Percentiles rank a stretch among this genome's conserved stretches.
Evolutionary conservation across 2,797 vertebrate genomes (phyloP).

Genomic region (Betta splendens): DNA sequence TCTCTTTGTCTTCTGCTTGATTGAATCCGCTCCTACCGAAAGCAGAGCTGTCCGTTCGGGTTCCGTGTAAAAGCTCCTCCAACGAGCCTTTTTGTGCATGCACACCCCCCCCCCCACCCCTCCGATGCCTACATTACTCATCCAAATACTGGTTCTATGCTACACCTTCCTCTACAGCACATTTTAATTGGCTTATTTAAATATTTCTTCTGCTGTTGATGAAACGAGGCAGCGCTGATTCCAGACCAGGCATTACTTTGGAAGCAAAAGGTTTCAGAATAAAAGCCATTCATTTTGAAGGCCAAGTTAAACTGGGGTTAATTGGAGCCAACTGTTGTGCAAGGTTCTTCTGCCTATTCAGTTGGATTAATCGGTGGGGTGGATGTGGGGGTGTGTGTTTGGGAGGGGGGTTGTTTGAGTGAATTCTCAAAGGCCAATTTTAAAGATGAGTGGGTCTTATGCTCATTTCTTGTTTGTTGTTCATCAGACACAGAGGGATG

Average conservation of each 20-base stretch:
- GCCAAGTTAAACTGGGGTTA: conserved; percentile 65
- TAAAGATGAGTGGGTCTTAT: conserved; percentile 33
- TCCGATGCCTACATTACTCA: conserved; percentile 12
- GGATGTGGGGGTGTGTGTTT: too few species aligned
- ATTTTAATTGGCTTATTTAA: conserved; percentile 67
- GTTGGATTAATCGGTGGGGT: conserved; percentile 33
- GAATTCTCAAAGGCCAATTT: conserved; percentile 28
- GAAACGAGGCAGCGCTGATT: conserved; percentile 43
- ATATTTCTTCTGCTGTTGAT: conserved; percentile 60
- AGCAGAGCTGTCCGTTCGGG: conserved; percentile 29
- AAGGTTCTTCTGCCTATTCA: conserved; percentile 37
- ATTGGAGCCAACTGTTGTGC: conserved; percentile 61
- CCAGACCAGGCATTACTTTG: conserved; percentile 45
- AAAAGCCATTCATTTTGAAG: conserved; percentile 67
- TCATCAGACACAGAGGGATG: conserved; percentile 28
- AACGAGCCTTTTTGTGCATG: conserved; percentile 3
- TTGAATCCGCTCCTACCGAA: conserved; percentile 41
- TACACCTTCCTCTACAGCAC: conserved; percentile 42
- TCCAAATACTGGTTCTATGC: conserved; percentile 18
- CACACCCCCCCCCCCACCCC: neutral
- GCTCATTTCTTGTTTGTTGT: conserved; percentile 18
- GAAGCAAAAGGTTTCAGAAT: conserved; percentile 49
- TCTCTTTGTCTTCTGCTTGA: conserved; percentile 50
- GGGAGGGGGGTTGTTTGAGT: conserved; percentile 25
- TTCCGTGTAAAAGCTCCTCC: conserved; percentile 24